phyloP scores from a whole-genome alignment of 2,888 invertebrate species.

The Cristatella mucedo region DNA sequence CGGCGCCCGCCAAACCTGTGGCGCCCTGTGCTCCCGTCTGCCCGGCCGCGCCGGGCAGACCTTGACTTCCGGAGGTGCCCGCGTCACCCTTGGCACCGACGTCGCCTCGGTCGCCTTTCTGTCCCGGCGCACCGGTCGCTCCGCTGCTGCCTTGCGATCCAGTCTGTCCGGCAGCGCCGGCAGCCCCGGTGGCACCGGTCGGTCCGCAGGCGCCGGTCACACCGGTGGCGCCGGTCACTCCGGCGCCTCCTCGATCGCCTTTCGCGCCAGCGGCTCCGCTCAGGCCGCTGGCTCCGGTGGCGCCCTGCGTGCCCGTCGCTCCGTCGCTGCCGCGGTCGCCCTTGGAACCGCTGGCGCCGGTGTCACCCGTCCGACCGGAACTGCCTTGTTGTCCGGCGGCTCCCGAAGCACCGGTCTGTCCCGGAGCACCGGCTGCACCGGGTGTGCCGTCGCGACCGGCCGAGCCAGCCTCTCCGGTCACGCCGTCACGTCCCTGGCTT shows the following conservation, averaged over 20 bases:
- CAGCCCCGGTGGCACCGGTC: background rate
- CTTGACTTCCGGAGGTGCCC: slow-evolving; percentile 8
- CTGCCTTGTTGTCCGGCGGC: slow-evolving; percentile 9
- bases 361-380: slow-evolving; percentile 9
- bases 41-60: slow-evolving; percentile 12
- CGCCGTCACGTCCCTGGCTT: background rate
- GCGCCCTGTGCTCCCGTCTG: slow-evolving; percentile 11
- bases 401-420: slow-evolving; percentile 7
- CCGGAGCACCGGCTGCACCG: background rate
- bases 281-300: slow-evolving; percentile 5
- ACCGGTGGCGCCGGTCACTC: slow-evolving; percentile 4
- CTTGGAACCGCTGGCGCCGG: background rate
- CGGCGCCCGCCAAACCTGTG: slow-evolving; percentile 1
- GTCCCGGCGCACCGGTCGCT: background rate
- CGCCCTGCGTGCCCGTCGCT: slow-evolving; percentile 2
- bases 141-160: slow-evolving; percentile 1
- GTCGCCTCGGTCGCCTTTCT: background rate
- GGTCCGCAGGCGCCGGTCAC: background rate
- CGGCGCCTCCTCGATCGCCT: background rate
- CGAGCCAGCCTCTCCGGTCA: background rate
- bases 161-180: background rate
- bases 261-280: background rate
- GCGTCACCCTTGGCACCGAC: too few relatives aligned
- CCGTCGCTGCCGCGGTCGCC: background rate
- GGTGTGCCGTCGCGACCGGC: background rate